Base-by-base conservation (phyloP, 1,140 invertebrate species). In the Pogonomyrmex californicus region DNA sequence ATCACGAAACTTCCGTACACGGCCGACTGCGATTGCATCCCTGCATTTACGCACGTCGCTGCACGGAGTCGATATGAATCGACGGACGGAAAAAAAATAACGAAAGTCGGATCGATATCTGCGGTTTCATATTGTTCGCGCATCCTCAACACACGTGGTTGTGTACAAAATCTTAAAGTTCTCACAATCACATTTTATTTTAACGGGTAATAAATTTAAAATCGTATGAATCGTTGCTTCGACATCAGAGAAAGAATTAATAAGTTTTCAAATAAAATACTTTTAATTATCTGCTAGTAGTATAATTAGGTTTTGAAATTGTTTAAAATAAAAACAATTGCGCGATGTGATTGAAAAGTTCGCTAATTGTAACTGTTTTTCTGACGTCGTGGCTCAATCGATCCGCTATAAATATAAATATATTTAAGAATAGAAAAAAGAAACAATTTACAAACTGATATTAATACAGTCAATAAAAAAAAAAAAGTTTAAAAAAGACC, bases 1-100 rank as follows among this genome's bases (percentile, higher is more conserved):
- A 23, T 62, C 44, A 23, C 76, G 44, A 38, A 38, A n/a, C 38
- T 44, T 62, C 44, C 85, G 68, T 89, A 82, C 78, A 89, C 65
- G 54, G 63, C 30, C n/a, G 38, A 58, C 77, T 51, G 41, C 87
- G 41, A 79, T 81, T 75, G 66, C 54, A 62, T 23, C 44, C 44
- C 47, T 60, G 33, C 62, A n/a, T 89, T 89, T 58, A 44, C 77
- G 65, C 63, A 79, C 47, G 44, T 71, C 49, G 60, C 68, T 60
- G 47, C 82, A 38, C 30, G 4, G n/a, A 41, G 1, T 54, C 68
- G 54, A 75, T 86, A 70, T 56, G 23, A 23, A 0, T 23, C 23
- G 23, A 23, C 47, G 47, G 30, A 49, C 12, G 33, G 60, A 78
- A 44, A 85, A 85, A 88, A 58, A 63, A 63, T 70, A 73, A 36